These are phyloP conservation scores for Tetropium fuscum DNA, from an alignment of 2,888 invertebrate genomes.

Conservation along the genomic window DNA sequence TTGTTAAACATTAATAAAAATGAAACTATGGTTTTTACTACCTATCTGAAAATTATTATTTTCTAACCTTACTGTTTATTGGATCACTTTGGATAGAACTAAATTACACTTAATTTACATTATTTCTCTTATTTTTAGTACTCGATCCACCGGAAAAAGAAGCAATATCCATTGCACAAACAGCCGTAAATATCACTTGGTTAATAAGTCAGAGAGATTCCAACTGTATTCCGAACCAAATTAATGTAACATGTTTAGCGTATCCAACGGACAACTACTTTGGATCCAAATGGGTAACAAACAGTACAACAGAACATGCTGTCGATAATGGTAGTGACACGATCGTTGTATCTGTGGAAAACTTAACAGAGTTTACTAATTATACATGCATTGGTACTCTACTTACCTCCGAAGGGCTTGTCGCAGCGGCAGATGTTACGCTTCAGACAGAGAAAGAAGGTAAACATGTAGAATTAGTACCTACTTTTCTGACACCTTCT, in stretches of 20 bases:
- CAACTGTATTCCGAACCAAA: background rate
- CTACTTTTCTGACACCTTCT: background rate
- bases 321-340: background rate
- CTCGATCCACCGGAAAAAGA: background rate
- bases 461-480: background rate
- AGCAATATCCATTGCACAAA: background rate
- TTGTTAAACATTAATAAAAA: too few relatives aligned
- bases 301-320: background rate
- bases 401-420: background rate
- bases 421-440: background rate
- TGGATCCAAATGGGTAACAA: conserved; percentile 8
- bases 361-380: conserved; percentile 12
- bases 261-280: background rate
- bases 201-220: background rate
- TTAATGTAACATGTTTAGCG: background rate
- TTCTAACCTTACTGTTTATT: too few relatives aligned
- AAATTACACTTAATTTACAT: too few relatives aligned
- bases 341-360: background rate
- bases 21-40: too few relatives aligned
- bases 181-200: background rate
- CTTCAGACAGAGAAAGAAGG: conserved; percentile 5
- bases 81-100: too few relatives aligned
- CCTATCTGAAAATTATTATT: too few relatives aligned
- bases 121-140: too few relatives aligned
- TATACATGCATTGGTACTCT: conserved; percentile 11